Evolutionary conservation across 92 coral and sea anemone genomes (phyloP).

Genomic region (Porites rus): DNA sequence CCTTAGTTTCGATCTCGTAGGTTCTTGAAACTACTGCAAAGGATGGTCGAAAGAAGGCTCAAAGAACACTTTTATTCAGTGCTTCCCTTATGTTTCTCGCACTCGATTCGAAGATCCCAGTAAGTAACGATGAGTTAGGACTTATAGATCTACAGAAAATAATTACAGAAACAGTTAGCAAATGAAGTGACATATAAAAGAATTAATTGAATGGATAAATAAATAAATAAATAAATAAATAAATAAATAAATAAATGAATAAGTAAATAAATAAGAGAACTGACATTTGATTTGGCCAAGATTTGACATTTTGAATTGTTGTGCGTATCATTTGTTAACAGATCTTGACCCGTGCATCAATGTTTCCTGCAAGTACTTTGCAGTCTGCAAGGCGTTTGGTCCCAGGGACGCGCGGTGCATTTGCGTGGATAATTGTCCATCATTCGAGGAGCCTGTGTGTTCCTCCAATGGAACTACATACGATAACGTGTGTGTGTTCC

Average conservation of each 20-base stretch:
- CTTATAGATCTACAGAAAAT: no score
- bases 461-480: conserved; percentile 69
- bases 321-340: neutral
- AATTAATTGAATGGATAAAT: no score
- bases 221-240: no score
- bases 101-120: no score
- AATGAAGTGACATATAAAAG: no score
- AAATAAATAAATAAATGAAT: no score
- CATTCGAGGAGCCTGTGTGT: conserved; percentile 65
- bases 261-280: neutral
- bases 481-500: conserved; percentile 61
- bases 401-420: conserved; percentile 64
- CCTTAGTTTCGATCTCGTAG: neutral
- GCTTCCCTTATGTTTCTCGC: no score
- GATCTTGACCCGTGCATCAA: conserved; percentile 71
- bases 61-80: no score
- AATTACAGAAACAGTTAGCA: no score
- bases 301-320: neutral
- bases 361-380: conserved; percentile 49
- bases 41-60: no score
- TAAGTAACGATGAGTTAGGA: no score
- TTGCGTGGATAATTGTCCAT: conserved; percentile 51
- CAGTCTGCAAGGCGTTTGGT: conserved; percentile 54
- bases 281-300: neutral
- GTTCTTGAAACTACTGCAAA: no score